These are phyloP conservation scores for Rutilus rutilus DNA, from an alignment of 2,113 vertebrate genomes.

Conservation along the genomic window DNA sequence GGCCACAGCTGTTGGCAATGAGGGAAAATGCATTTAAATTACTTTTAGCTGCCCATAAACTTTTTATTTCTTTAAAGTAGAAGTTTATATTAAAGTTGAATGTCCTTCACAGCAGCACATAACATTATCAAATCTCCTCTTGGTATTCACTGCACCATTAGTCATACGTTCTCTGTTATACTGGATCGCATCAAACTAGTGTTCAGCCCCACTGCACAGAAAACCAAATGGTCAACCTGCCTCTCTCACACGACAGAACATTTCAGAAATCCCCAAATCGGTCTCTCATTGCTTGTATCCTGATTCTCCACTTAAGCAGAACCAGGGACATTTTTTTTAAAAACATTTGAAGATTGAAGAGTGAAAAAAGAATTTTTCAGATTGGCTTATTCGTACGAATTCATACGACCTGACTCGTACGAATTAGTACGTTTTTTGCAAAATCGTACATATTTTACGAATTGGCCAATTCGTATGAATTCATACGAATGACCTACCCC, in stretches of 20 bases:
- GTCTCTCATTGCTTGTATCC: neutral
- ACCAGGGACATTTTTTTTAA: neutral
- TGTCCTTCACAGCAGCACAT: constrained; percentile 6
- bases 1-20: neutral
- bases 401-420: no score
- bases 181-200: constrained; percentile 9
- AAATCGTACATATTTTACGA: no score
- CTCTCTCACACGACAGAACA: neutral
- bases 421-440: no score
- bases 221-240: neutral
- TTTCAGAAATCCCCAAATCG: constrained; percentile 8
- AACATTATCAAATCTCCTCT: neutral
- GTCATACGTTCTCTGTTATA: constrained; percentile 2
- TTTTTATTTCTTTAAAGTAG: neutral
- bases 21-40: neutral
- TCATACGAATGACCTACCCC: no score
- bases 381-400: no score
- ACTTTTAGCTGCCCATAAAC: neutral
- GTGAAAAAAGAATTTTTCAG: neutral
- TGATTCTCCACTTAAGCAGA: constrained; percentile 11
- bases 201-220: neutral
- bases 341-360: neutral
- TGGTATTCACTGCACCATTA: constrained; percentile 10
- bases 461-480: no score
- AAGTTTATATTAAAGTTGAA: neutral